These are phyloP conservation scores for Rapana venosa DNA, from an alignment of 2,888 invertebrate genomes.

Conservation along the genomic window DNA sequence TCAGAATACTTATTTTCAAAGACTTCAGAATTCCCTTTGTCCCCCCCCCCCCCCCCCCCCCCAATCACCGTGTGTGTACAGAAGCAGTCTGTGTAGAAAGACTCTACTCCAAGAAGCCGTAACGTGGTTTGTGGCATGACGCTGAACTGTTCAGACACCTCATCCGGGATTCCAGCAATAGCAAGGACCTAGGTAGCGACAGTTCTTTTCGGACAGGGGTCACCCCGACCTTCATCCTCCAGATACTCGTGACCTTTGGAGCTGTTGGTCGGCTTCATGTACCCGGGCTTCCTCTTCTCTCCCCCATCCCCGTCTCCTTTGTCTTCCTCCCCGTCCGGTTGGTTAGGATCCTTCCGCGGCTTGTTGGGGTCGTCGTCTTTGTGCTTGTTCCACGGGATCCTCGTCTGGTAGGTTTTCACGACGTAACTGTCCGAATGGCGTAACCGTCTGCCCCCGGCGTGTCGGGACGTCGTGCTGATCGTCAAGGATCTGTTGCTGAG, in stretches of 20 bases:
- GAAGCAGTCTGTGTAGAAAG: too few relatives aligned
- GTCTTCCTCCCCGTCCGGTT: not conserved
- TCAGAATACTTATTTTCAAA: too few relatives aligned
- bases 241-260: constrained; percentile 7
- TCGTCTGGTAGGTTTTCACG: not conserved
- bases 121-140: too few relatives aligned
- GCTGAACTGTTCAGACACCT: too few relatives aligned
- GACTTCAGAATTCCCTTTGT: too few relatives aligned
- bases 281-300: not conserved
- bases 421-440: not conserved
- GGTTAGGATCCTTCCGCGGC: not conserved
- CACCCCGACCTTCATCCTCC: not conserved
- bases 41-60: too few relatives aligned
- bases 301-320: not conserved
- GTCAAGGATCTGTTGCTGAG: not conserved
- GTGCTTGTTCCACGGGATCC: constrained; percentile 39
- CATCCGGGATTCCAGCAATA: too few relatives aligned
- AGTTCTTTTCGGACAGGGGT: not conserved
- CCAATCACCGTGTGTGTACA: too few relatives aligned
- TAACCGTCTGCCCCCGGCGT: not conserved
- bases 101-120: too few relatives aligned
- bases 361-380: not conserved
- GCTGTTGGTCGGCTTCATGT: constrained; percentile 25
- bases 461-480: not conserved
- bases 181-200: not conserved